Evolutionary conservation across 2,888 invertebrate species (phyloP).

Genomic region (Coenonympha glycerion): DNA sequence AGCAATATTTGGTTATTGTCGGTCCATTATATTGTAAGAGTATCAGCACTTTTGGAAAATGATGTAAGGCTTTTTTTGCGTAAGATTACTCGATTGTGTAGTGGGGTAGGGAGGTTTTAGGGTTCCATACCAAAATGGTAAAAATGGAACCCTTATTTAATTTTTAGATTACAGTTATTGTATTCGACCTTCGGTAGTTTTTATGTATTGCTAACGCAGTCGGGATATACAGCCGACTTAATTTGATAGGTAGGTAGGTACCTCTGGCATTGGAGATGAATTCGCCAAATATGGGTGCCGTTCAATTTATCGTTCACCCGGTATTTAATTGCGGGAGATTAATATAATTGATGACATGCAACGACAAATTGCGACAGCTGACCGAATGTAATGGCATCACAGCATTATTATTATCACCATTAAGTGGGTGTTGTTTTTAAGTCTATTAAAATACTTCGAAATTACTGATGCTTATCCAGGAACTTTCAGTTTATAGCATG

Average conservation of each 20-base stretch:
- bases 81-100: too few relatives aligned
- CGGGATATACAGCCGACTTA: neutral
- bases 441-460: neutral
- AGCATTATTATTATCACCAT: neutral
- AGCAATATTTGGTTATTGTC: too few relatives aligned
- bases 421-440: neutral
- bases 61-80: too few relatives aligned
- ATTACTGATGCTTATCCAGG: neutral
- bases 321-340: conserved; percentile 59
- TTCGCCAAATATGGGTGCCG: conserved; percentile 57
- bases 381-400: conserved; percentile 36
- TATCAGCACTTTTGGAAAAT: too few relatives aligned
- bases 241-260: neutral
- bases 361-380: conserved; percentile 62
- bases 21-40: too few relatives aligned
- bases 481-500: neutral
- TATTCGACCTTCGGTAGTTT: too few relatives aligned
- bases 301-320: conserved; percentile 57
- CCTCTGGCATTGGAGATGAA: conserved; percentile 33
- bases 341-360: conserved; percentile 58
- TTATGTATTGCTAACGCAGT: too few relatives aligned
- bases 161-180: too few relatives aligned
- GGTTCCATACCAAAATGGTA: too few relatives aligned
- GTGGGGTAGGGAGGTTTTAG: too few relatives aligned
- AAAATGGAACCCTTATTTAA: too few relatives aligned